These are phyloP conservation scores for Clarias macrocephalus DNA, from an alignment of 2,113 vertebrate species.

Conservation along the genomic window DNA sequence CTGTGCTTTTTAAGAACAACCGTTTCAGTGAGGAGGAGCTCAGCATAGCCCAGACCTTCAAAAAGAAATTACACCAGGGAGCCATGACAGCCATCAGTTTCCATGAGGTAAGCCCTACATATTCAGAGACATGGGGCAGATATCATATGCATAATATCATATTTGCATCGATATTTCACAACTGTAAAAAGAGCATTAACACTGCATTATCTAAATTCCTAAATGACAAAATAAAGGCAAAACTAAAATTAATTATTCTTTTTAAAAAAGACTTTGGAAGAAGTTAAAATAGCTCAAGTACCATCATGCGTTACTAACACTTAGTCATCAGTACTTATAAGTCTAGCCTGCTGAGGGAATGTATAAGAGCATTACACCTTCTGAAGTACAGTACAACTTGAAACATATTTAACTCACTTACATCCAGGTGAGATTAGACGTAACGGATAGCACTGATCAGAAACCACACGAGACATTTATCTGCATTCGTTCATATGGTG, in stretches of 20 bases:
- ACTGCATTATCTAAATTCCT: neutral
- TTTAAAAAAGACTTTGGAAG: neutral
- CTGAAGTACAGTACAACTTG: neutral
- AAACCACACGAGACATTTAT: neutral
- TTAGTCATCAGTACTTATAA: neutral
- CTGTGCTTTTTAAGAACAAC: slow-evolving; percentile 79
- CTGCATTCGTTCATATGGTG: neutral
- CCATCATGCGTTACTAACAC: slow-evolving; percentile 5
- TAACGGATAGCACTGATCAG: neutral
- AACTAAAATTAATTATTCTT: neutral
- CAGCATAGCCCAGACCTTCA: slow-evolving; percentile 76
- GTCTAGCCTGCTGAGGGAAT: neutral
- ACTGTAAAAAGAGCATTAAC: neutral
- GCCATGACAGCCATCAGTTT: slow-evolving; percentile 90
- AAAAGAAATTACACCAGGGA: slow-evolving; percentile 80
- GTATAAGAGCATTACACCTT: neutral
- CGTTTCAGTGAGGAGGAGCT: slow-evolving; percentile 78
- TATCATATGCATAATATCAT: neutral
- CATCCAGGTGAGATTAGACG: neutral
- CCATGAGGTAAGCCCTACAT: slow-evolving; percentile 73
- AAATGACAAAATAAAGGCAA: neutral
- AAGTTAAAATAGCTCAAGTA: neutral
- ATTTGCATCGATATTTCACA: neutral
- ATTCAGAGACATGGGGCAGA: neutral
- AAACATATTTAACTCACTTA: neutral